Percentiles rank a stretch among this genome's conserved stretches.
phyloP scores from a whole-genome alignment of 2,797 vertebrate species.

The Menidia menidia region DNA sequence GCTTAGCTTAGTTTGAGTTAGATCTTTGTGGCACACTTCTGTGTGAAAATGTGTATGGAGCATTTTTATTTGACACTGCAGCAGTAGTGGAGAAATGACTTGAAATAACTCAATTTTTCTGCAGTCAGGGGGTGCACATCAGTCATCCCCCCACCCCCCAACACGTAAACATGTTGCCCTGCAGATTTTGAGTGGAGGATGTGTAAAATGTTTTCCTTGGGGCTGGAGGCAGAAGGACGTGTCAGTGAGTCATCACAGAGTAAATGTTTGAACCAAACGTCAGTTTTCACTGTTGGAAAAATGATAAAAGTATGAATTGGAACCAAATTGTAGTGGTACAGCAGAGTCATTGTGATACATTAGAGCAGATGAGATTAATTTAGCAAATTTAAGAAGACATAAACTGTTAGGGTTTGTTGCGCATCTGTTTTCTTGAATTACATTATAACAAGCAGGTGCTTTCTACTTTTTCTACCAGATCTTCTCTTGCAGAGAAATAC shows the following conservation, averaged over 20 bases:
- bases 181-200: conserved; percentile 9
- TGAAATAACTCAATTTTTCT: background rate
- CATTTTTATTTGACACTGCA: background rate
- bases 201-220: background rate
- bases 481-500: background rate
- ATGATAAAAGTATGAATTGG: no score
- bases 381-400: background rate
- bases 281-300: background rate
- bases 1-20: no score
- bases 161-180: conserved; percentile 1
- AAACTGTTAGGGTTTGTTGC: conserved; percentile 13
- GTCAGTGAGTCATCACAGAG: background rate
- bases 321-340: no score
- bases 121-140: background rate
- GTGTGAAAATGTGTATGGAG: no score
- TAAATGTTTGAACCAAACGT: background rate
- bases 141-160: background rate
- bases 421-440: background rate
- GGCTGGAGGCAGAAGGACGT: background rate
- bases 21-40: no score
- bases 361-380: no score
- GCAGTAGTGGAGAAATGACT: background rate
- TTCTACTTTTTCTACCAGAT: background rate
- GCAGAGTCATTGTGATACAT: no score
- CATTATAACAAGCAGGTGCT: background rate